phyloP scores from a whole-genome alignment of 2,888 invertebrate species.

The Octodonta nipae region DNA sequence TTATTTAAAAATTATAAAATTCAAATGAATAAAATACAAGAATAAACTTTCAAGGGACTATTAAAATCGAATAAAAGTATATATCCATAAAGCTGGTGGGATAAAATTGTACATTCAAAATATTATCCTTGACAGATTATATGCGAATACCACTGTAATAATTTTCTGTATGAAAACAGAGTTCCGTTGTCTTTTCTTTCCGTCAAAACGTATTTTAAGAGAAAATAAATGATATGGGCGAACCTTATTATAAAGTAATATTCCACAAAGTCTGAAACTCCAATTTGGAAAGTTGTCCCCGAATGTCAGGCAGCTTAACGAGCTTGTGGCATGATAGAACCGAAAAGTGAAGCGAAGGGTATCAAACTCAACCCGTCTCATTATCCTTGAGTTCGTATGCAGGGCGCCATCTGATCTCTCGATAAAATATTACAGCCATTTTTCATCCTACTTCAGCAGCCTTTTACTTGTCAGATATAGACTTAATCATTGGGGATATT shows the following conservation, averaged over 20 bases:
- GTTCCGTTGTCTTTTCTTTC: too few relatives aligned
- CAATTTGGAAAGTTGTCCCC: conserved; percentile 18
- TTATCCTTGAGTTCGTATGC: conserved; percentile 38
- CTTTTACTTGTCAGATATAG: conserved; percentile 35
- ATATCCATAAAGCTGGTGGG: too few relatives aligned
- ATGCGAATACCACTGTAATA: too few relatives aligned
- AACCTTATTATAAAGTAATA: conserved; percentile 16
- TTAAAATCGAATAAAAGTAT: too few relatives aligned
- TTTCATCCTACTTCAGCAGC: conserved; percentile 36
- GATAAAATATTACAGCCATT: conserved; percentile 39
- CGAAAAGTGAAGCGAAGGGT: conserved; percentile 27
- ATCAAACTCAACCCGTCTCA: conserved; percentile 35
- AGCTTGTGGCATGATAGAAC: conserved; percentile 22
- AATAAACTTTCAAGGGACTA: too few relatives aligned
- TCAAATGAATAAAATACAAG: too few relatives aligned
- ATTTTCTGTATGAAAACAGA: too few relatives aligned
- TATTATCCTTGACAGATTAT: too few relatives aligned
- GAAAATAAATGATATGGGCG: conserved; percentile 10
- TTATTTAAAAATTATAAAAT: too few relatives aligned
- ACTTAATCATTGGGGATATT: conserved; percentile 34
- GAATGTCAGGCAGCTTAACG: conserved; percentile 24
- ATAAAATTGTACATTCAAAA: too few relatives aligned
- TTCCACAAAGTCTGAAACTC: conserved; percentile 16
- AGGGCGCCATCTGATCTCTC: conserved; percentile 38
- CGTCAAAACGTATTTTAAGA: too few relatives aligned